Conservation (phyloP, 2,797 vertebrate genomes). For the Pygocentrus nattereri region DNA sequence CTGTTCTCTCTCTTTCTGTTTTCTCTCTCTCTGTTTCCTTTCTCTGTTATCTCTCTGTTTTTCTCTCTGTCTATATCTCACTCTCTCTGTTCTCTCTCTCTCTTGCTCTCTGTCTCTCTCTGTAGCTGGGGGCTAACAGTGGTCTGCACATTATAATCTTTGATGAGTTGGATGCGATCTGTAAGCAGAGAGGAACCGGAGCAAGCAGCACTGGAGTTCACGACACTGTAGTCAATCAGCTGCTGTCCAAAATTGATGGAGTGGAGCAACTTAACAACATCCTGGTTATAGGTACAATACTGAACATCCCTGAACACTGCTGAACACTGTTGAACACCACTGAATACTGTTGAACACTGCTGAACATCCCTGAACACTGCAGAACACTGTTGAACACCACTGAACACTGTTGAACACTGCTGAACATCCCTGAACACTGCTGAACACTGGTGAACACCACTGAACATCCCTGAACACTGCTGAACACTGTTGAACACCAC, state of each 20-base stretch:
- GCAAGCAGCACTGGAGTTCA: constrained; percentile 96
- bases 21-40: not conserved
- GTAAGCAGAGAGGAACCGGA: constrained; percentile 97
- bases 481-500: not conserved
- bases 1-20: not conserved
- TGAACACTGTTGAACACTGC: not conserved
- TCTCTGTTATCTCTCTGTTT: not conserved
- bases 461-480: not conserved
- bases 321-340: not conserved
- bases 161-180: constrained; percentile 97
- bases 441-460: not conserved
- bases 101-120: not conserved
- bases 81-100: not conserved
- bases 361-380: not conserved
- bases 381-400: not conserved
- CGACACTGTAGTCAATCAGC: constrained; percentile 96
- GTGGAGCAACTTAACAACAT: constrained; percentile 99
- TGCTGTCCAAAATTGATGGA: constrained; percentile 96
- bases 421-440: not conserved
- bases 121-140: constrained; percentile 94
- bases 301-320: not conserved
- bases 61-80: not conserved
- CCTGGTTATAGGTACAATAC: constrained; percentile 90
- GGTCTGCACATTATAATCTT: constrained; percentile 98
- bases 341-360: not conserved